A percentile compares a stretch with the other conserved stretches of the same genome.
Evolutionary conservation across 1,140 invertebrate genomes (phyloP).

Genomic region (Apocrypta bakeri): DNA sequence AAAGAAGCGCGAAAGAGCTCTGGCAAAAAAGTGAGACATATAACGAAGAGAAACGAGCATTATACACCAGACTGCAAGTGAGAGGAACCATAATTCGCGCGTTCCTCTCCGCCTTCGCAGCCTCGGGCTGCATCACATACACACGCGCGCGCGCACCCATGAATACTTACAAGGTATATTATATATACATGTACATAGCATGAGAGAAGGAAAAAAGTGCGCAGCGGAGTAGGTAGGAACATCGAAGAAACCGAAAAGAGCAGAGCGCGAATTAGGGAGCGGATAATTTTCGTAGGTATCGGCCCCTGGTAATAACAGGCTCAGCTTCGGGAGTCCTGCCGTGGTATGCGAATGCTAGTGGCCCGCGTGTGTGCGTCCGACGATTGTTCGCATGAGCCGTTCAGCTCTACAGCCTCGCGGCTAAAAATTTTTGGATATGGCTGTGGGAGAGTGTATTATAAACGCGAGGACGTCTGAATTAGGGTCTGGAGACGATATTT

Average conservation of each 20-base stretch:
- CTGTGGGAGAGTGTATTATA: not conserved
- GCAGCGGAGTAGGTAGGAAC: not conserved
- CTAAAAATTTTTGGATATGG: not conserved
- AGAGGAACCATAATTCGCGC: constrained; percentile 29
- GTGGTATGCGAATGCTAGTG: not conserved
- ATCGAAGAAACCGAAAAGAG: not conserved
- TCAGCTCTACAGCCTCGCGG: too few relatives aligned
- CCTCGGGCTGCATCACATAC: not conserved
- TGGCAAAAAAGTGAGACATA: not conserved
- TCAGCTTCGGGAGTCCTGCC: not conserved
- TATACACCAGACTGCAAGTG: not conserved
- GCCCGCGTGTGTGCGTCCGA: not conserved
- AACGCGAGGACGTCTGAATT: not conserved
- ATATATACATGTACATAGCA: too few relatives aligned
- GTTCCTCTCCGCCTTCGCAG: constrained; percentile 9
- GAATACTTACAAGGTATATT: too few relatives aligned
- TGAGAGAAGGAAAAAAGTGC: not conserved
- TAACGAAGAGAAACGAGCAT: constrained; percentile 4
- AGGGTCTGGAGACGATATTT: not conserved
- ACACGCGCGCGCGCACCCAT: not conserved
- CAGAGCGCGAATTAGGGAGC: constrained; percentile 25
- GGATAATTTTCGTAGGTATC: constrained; percentile 27
- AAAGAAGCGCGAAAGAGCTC: not conserved
- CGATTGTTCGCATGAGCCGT: not conserved
- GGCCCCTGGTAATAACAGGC: constrained; percentile 21